Conservation (phyloP, 2,797 vertebrate species). For the Neomorphus geoffroyi region DNA sequence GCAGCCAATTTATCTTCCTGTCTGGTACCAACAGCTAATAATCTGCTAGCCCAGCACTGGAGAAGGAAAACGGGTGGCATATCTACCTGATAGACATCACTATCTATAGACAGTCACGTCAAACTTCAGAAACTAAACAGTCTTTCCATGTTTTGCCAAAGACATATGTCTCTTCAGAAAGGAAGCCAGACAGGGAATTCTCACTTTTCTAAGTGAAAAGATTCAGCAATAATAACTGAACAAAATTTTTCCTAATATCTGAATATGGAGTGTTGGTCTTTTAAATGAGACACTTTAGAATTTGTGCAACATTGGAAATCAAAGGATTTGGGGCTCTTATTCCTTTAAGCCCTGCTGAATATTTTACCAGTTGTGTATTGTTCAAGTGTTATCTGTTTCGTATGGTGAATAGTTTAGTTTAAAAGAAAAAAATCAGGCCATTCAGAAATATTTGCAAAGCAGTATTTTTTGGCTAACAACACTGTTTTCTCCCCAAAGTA, state of each 20-base stretch:
- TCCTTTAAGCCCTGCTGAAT: background rate
- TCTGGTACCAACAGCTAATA: background rate
- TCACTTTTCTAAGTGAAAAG: background rate
- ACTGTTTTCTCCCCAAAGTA: background rate
- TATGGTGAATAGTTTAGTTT: background rate
- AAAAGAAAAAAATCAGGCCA: background rate
- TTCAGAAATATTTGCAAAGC: background rate
- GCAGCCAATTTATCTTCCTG: slow-evolving; percentile 30
- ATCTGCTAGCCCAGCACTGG: slow-evolving; percentile 1
- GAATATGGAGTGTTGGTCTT: background rate
- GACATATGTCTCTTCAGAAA: background rate
- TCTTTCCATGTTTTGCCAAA: background rate
- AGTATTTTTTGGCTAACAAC: background rate
- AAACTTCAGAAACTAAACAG: background rate
- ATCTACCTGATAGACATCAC: background rate
- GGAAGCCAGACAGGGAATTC: background rate
- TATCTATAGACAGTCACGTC: background rate
- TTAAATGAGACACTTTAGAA: background rate
- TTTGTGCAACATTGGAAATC: background rate
- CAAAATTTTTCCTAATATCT: background rate
- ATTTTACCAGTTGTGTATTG: background rate
- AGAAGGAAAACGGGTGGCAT: slow-evolving; percentile 6
- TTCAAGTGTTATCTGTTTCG: background rate
- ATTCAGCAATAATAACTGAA: background rate
- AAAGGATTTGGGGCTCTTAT: background rate